A percentile compares a stretch with the other conserved stretches of the same genome.
Conservation (phyloP, 1,140 invertebrate genomes). For the Bombyx mandarina region DNA sequence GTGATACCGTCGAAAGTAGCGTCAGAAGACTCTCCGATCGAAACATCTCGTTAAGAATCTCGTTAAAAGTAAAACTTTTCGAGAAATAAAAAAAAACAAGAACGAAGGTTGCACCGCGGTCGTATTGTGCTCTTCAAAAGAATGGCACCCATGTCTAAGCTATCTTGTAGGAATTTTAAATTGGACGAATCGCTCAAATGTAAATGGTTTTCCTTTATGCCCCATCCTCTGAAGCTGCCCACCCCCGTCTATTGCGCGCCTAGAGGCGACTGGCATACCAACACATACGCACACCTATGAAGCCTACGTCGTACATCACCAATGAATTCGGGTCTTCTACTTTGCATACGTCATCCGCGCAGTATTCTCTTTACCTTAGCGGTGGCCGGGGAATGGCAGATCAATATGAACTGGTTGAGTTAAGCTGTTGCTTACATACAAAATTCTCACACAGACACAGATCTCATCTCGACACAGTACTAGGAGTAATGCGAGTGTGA, state of each 20-base stretch:
- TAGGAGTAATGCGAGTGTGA: slow-evolving; percentile 65
- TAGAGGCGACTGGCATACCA: slow-evolving; percentile 68
- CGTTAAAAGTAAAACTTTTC: slow-evolving; percentile 42
- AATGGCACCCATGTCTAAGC: slow-evolving; percentile 69
- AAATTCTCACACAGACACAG: slow-evolving; percentile 40
- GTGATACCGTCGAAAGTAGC: slow-evolving; percentile 7
- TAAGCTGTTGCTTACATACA: slow-evolving; percentile 49
- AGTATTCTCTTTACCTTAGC: slow-evolving; percentile 42
- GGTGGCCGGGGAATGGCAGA: slow-evolving; percentile 22
- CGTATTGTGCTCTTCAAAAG: slow-evolving; percentile 62
- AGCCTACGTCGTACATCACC: slow-evolving; percentile 59
- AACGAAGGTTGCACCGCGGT: slow-evolving; percentile 14
- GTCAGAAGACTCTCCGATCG: not conserved
- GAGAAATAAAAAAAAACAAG: slow-evolving; percentile 28
- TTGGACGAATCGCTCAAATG: slow-evolving; percentile 73
- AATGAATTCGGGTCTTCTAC: slow-evolving; percentile 39
- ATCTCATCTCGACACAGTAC: slow-evolving; percentile 60
- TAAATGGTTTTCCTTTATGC: slow-evolving; percentile 74
- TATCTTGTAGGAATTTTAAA: slow-evolving; percentile 74
- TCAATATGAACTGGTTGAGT: slow-evolving; percentile 44
- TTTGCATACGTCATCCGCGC: slow-evolving; percentile 49
- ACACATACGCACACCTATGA: slow-evolving; percentile 55
- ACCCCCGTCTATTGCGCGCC: slow-evolving; percentile 64
- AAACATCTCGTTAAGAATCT: no score
- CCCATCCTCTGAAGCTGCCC: slow-evolving; percentile 60